Conservation (phyloP, 2,797 vertebrate species). For the Paramormyrops hopkinsi region DNA sequence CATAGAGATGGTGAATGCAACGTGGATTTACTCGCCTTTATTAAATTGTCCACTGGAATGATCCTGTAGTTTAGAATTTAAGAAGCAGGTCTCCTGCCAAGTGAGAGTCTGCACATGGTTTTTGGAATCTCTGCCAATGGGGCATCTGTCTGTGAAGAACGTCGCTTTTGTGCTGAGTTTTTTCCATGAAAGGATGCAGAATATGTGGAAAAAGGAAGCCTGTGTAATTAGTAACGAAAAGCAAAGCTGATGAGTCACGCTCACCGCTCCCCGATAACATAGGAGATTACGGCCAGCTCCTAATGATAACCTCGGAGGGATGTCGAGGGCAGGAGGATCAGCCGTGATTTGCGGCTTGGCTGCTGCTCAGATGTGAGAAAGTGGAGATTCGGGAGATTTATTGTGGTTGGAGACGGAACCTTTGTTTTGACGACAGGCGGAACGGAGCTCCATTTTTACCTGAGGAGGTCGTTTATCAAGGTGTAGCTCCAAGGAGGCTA, state of each 20-base stretch:
- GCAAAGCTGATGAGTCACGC: slow-evolving; percentile 22
- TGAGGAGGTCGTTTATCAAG: slow-evolving; percentile 38
- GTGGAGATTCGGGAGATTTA: slow-evolving; percentile 54
- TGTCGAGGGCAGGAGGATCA: slow-evolving; percentile 8
- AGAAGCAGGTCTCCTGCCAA: background rate
- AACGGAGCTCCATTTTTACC: slow-evolving; percentile 51
- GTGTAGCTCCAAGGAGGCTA: background rate
- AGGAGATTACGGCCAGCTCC: slow-evolving; percentile 9
- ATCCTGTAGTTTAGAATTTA: slow-evolving; percentile 8
- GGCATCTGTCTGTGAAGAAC: background rate
- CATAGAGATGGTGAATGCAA: background rate
- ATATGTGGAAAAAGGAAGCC: background rate
- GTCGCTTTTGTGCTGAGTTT: background rate
- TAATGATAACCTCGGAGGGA: slow-evolving; percentile 21
- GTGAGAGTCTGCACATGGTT: background rate
- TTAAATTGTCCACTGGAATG: background rate
- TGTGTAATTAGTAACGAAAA: background rate
- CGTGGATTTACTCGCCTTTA: background rate
- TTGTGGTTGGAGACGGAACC: slow-evolving; percentile 57
- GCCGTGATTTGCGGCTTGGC: slow-evolving; percentile 43
- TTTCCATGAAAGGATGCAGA: background rate
- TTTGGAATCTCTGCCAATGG: background rate
- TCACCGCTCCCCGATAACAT: background rate
- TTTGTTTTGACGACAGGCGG: slow-evolving; percentile 58
- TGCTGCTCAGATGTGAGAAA: slow-evolving; percentile 45